These are phyloP conservation scores for Plutomurus gul DNA, from an alignment of 1,140 invertebrate species.

Conservation along the genomic window DNA sequence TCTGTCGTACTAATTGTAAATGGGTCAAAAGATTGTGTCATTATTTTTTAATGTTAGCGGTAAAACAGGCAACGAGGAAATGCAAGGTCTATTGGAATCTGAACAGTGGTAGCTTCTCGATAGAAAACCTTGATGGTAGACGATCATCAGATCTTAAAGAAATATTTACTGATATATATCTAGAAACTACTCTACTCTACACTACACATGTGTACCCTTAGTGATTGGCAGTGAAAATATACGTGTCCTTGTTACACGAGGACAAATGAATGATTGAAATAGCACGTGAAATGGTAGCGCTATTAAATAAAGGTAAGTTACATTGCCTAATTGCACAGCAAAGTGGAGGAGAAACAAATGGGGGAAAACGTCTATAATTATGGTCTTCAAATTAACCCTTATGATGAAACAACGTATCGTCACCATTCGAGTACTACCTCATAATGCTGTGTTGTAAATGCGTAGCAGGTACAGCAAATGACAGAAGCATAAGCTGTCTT, in stretches of 20 bases:
- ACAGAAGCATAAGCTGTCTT: background rate
- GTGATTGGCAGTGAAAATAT: slow-evolving; percentile 1
- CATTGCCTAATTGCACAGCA: background rate
- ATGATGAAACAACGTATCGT: slow-evolving; percentile 13
- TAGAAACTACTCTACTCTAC: no score
- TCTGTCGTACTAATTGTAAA: no score
- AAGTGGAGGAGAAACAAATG: background rate
- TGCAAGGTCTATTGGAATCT: no score
- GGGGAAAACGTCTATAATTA: background rate
- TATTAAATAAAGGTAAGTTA: background rate
- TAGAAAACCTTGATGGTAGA: no score
- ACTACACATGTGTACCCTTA: no score
- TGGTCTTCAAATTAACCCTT: slow-evolving; percentile 22
- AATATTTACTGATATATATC: no score
- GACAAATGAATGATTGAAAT: background rate
- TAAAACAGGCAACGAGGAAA: no score
- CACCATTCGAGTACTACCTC: slow-evolving; percentile 11
- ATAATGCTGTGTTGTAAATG: no score
- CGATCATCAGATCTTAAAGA: no score
- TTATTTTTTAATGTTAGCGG: no score
- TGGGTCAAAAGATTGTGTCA: no score
- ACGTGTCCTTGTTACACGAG: background rate
- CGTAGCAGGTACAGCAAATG: background rate
- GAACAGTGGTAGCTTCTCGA: no score
- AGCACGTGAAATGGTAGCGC: slow-evolving; percentile 1